These are phyloP conservation scores for Pseudococcus jackbeardsleyi DNA, from an alignment of 2,888 invertebrate species.

Conservation along the genomic window DNA sequence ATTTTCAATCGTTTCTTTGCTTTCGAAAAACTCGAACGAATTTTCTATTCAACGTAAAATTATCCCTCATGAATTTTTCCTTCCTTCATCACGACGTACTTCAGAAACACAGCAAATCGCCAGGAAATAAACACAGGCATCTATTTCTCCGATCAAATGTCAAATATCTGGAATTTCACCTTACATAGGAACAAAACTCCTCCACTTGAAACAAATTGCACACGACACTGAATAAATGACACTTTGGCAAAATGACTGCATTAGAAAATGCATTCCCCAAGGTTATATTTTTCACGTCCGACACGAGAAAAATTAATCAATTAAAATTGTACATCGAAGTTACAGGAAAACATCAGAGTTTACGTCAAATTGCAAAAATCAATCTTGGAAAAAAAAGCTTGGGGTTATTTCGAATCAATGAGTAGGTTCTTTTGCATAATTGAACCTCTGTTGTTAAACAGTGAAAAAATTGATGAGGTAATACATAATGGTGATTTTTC, in stretches of 20 bases:
- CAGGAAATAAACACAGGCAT: too few relatives aligned
- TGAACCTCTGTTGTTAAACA: neutral
- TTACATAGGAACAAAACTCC: neutral
- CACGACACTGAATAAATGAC: slow-evolving; percentile 8
- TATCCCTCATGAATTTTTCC: too few relatives aligned
- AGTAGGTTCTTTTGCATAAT: neutral
- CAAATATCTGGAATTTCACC: neutral
- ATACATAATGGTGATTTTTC: slow-evolving; percentile 3
- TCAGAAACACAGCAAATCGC: too few relatives aligned
- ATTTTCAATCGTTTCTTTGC: too few relatives aligned
- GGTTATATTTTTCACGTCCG: neutral
- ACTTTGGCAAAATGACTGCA: neutral
- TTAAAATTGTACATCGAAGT: neutral
- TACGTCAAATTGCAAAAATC: slow-evolving; percentile 5
- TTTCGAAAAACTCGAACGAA: too few relatives aligned
- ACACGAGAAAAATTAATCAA: slow-evolving; percentile 1
- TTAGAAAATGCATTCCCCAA: neutral
- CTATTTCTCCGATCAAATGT: too few relatives aligned
- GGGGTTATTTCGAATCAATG: neutral
- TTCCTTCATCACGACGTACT: too few relatives aligned
- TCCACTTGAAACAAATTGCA: neutral
- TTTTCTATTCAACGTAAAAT: too few relatives aligned
- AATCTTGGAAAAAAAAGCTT: neutral
- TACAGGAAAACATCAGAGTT: neutral
- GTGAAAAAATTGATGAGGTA: neutral